These are phyloP conservation scores for Oreocharis arfaki DNA, from an alignment of 2,113 vertebrate genomes.

Conservation along the genomic window DNA sequence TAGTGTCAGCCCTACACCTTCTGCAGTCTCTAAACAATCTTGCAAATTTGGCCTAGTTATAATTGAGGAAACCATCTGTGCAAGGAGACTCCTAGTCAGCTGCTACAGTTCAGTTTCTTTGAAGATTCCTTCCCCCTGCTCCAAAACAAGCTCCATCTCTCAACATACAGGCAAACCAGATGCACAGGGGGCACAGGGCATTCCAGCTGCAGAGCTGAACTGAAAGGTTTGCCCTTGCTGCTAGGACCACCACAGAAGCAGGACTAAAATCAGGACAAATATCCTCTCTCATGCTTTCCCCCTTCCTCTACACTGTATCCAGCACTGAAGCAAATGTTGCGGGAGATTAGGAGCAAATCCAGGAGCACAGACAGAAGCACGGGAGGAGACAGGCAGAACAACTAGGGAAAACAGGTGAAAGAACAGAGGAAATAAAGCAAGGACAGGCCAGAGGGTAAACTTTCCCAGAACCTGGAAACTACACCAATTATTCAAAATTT, in stretches of 20 bases:
- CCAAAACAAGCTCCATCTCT: not conserved
- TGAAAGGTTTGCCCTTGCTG: not conserved
- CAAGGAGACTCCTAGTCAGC: not conserved
- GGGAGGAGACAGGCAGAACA: not conserved
- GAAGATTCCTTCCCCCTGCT: not conserved
- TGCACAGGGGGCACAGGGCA: not conserved
- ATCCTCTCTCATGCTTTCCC: not conserved
- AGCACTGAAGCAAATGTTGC: not conserved
- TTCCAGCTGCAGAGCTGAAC: not conserved
- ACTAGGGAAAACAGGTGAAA: not conserved
- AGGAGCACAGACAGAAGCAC: not conserved
- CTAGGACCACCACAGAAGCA: not conserved
- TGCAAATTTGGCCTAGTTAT: constrained; percentile 2
- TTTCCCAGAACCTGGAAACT: not conserved
- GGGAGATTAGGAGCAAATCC: not conserved
- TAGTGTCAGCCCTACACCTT: not conserved
- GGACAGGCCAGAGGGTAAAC: not conserved
- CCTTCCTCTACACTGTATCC: not conserved
- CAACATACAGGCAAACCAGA: not conserved
- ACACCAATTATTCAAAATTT: not conserved
- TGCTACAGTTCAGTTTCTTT: not conserved
- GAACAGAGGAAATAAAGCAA: not conserved
- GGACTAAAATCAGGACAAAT: not conserved
- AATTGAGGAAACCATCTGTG: constrained; percentile 12
- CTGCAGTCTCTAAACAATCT: not conserved